Evolutionary conservation across 2,113 vertebrate genomes (phyloP).

Genomic region (Cephalopterus ornatus): DNA sequence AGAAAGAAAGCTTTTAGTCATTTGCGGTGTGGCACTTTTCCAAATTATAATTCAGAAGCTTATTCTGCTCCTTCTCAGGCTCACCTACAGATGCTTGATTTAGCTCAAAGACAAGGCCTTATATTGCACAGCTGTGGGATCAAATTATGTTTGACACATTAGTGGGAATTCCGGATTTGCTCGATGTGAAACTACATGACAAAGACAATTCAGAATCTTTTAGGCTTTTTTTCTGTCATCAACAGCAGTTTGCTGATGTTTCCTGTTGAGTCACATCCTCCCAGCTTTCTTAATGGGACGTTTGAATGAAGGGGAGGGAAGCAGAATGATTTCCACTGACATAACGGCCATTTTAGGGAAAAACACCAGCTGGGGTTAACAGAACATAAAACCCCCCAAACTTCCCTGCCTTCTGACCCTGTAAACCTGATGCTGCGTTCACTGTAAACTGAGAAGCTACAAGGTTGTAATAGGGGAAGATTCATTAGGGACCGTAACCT

Average conservation of each 20-base stretch:
- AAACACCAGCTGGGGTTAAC: not conserved
- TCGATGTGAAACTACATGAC: not conserved
- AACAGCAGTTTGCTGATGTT: not conserved
- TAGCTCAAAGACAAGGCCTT: not conserved
- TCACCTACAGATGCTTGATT: constrained; percentile 4
- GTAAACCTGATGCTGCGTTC: not conserved
- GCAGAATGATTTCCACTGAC: not conserved
- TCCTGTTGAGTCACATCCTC: constrained; percentile 50
- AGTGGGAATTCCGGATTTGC: not conserved
- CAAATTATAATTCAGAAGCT: not conserved
- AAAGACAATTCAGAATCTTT: not conserved
- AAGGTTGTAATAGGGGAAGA: not conserved
- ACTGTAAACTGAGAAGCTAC: not conserved
- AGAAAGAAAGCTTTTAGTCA: not conserved
- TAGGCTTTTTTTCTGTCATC: not conserved
- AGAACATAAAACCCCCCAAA: not conserved
- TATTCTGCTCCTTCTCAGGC: not conserved
- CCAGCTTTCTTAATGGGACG: not conserved
- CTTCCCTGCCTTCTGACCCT: not conserved
- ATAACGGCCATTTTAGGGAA: not conserved
- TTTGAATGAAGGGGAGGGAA: not conserved
- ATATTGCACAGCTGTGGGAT: not conserved
- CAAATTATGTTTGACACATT: not conserved
- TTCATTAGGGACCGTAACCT: not conserved
- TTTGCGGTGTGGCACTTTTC: not conserved